These are phyloP conservation scores for Anolis sagrei DNA, from an alignment of 2,113 vertebrate species.

Conservation along the genomic window DNA sequence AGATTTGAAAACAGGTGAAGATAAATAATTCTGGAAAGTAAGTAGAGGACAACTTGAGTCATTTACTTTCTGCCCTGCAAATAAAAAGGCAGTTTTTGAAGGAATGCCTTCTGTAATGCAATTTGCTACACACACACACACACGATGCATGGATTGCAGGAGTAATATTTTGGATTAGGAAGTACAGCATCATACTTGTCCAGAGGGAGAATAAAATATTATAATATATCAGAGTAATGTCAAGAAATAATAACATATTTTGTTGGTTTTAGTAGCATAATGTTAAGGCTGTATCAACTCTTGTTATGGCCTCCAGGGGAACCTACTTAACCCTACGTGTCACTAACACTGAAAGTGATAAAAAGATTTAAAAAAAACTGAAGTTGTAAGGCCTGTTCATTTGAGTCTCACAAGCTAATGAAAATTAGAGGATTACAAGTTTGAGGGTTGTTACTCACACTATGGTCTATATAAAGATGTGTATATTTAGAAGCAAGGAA, in stretches of 20 bases:
- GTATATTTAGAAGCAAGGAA: neutral
- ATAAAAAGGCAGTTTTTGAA: no score
- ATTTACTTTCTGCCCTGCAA: no score
- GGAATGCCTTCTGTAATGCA: neutral
- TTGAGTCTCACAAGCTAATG: no score
- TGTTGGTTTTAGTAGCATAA: constrained; percentile 28
- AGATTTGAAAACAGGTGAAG: no score
- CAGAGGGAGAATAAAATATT: neutral
- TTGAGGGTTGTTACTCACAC: no score
- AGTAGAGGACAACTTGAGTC: no score
- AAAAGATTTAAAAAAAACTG: no score
- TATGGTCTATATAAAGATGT: neutral
- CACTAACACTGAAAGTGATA: neutral
- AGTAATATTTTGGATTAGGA: neutral
- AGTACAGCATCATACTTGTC: neutral
- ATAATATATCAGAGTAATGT: neutral
- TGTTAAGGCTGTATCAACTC: constrained; percentile 14
- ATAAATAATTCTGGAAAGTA: no score
- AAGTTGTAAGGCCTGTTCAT: no score
- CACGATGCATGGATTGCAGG: neutral
- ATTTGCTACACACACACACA: no score
- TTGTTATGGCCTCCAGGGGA: neutral
- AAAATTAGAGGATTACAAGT: no score
- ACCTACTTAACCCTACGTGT: constrained; percentile 8
- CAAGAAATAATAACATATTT: neutral